phyloP scores from a whole-genome alignment of 2,888 invertebrate genomes.

The Andrena flavipes region DNA sequence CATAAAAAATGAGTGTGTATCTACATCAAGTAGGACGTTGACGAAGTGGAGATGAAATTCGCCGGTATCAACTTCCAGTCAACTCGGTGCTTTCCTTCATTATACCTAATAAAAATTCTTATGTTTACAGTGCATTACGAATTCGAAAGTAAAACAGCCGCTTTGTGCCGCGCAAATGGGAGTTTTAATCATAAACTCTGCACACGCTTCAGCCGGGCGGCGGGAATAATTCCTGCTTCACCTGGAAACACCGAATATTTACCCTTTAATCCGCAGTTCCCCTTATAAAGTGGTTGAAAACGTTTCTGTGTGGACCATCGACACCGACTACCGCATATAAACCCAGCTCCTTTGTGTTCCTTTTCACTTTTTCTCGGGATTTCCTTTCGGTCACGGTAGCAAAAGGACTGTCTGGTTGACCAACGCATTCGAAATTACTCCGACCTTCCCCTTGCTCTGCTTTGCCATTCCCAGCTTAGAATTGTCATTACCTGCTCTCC shows the following conservation, averaged over 20 bases:
- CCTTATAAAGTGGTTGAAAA: constrained; percentile 30
- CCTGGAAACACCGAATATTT: constrained; percentile 35
- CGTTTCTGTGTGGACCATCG: constrained; percentile 32
- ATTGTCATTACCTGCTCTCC: background rate
- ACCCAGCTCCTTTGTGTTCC: constrained; percentile 51
- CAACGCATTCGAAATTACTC: constrained; percentile 39
- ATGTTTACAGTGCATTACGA: constrained; percentile 22
- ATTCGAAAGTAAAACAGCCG: constrained; percentile 20
- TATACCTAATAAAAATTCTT: constrained; percentile 24
- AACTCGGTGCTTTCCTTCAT: constrained; percentile 20
- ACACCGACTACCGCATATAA: constrained; percentile 35
- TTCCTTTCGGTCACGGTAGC: constrained; percentile 35
- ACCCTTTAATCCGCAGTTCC: constrained; percentile 1
- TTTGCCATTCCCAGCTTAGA: constrained; percentile 1
- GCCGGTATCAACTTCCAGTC: background rate
- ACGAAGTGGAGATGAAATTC: constrained; percentile 6
- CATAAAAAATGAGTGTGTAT: constrained; percentile 1
- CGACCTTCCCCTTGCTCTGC: background rate
- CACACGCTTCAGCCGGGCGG: background rate
- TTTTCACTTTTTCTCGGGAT: constrained; percentile 1
- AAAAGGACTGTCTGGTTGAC: constrained; percentile 34
- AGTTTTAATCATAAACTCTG: constrained; percentile 35
- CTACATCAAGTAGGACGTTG: constrained; percentile 8
- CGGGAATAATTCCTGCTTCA: constrained; percentile 23
- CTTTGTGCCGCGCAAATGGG: constrained; percentile 5